A percentile compares a stretch with the other conserved stretches of the same genome.
phyloP scores from a whole-genome alignment of 2,113 vertebrate species.

The Fregetta grallaria region DNA sequence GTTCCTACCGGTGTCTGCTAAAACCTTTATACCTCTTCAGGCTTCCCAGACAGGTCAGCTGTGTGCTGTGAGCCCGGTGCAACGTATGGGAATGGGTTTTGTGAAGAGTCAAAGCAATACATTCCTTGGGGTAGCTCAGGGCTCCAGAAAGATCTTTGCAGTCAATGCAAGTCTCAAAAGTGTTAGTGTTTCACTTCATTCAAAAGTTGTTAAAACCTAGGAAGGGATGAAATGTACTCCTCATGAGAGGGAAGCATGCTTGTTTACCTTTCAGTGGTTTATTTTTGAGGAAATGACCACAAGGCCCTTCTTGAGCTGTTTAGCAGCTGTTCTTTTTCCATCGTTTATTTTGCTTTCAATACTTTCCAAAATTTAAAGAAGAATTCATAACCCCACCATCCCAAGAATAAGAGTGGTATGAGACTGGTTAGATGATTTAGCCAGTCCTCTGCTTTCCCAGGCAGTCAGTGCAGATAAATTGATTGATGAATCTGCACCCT shows the following conservation, averaged over 20 bases:
- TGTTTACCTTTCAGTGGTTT: background rate
- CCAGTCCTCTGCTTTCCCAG: background rate
- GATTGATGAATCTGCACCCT: background rate
- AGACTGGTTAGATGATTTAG: background rate
- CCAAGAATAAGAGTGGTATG: background rate
- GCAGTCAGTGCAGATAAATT: background rate
- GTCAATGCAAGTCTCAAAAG: background rate
- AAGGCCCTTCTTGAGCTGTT: background rate
- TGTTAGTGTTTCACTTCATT: background rate
- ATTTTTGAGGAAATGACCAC: constrained; percentile 49
- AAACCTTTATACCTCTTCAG: background rate
- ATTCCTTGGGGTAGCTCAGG: background rate
- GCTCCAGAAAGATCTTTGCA: background rate
- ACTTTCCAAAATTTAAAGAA: constrained; percentile 12
- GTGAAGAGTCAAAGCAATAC: background rate
- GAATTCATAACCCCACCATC: background rate
- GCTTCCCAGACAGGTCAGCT: background rate
- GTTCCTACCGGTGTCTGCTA: background rate
- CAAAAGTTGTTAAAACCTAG: background rate
- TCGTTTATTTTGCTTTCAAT: constrained; percentile 29
- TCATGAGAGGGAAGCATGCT: background rate
- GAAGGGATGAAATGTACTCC: background rate
- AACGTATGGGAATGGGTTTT: background rate
- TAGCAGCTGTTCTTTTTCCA: constrained; percentile 17
- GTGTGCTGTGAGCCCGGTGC: background rate